Evolutionary conservation across 1,140 invertebrate genomes (phyloP).

Genomic region (Cheumatopsyche charites): DNA sequence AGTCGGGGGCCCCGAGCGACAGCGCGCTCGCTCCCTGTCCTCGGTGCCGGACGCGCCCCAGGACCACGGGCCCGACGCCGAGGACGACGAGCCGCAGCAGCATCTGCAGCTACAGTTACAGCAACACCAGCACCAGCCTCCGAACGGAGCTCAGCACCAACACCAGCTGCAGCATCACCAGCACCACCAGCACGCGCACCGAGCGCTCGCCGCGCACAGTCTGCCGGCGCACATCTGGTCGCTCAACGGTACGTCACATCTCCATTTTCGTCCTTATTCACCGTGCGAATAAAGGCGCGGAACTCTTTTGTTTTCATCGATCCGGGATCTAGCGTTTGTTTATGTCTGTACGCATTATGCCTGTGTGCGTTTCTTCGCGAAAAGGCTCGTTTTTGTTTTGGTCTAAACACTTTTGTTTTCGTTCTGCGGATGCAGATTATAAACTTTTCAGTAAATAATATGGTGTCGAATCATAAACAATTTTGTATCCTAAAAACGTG

Average conservation of each 20-base stretch:
- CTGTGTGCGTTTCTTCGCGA: background rate
- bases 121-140: slow-evolving; percentile 60
- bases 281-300: no score
- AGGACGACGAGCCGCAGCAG: slow-evolving; percentile 64
- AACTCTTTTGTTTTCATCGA: no score
- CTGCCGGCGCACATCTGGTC: slow-evolving; percentile 91
- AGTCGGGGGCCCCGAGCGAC: slow-evolving; percentile 74
- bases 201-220: slow-evolving; percentile 86
- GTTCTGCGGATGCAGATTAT: no score
- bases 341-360: no score
- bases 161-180: slow-evolving; percentile 61
- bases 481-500: no score
- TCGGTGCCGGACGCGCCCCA: slow-evolving; percentile 79
- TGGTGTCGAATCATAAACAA: no score
- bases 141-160: slow-evolving; percentile 61
- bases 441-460: no score
- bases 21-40: slow-evolving; percentile 80
- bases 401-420: no score
- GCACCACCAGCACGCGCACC: slow-evolving; percentile 66
- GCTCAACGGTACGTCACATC: slow-evolving; percentile 77
- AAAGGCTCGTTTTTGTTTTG: no score
- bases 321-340: no score
- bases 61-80: slow-evolving; percentile 65
- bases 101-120: no score
- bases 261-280: background rate